phyloP scores from a whole-genome alignment of 2,113 vertebrate genomes.

The Scortum barcoo region DNA sequence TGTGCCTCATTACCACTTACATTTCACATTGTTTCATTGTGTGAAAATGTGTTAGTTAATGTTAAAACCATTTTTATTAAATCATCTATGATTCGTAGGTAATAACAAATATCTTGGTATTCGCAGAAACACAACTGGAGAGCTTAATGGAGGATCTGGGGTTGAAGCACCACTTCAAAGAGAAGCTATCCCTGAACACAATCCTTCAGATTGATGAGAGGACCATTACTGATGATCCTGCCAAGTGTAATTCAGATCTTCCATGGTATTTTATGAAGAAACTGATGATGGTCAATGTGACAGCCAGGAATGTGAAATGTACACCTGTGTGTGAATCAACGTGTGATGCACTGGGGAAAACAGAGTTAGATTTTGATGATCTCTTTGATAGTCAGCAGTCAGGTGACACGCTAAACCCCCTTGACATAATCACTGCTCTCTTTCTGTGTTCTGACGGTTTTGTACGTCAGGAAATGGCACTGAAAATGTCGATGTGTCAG shows the following conservation, averaged over 20 bases:
- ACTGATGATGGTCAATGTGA: constrained; percentile 79
- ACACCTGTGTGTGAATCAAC: neutral
- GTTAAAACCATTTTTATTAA: neutral
- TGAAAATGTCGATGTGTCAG: constrained; percentile 85
- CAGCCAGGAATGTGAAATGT: constrained; percentile 62
- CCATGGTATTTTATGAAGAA: constrained; percentile 76
- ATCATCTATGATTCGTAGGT: neutral
- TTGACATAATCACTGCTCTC: constrained; percentile 84
- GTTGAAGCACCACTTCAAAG: constrained; percentile 27
- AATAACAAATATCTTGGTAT: neutral
- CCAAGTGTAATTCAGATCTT: constrained; percentile 51
- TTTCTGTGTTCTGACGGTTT: constrained; percentile 85
- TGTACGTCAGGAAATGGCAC: constrained; percentile 81
- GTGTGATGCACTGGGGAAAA: neutral
- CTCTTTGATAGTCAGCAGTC: neutral
- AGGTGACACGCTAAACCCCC: constrained; percentile 68
- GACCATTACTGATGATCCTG: constrained; percentile 62
- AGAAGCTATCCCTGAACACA: constrained; percentile 63
- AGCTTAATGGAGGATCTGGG: constrained; percentile 63
- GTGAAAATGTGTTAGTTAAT: too few species aligned
- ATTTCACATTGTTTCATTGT: too few species aligned
- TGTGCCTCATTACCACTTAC: too few species aligned
- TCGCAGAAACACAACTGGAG: constrained; percentile 54
- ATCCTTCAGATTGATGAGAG: constrained; percentile 67
- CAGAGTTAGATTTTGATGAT: constrained; percentile 1